Evolutionary conservation across 1,140 invertebrate species (phyloP).

Genomic region (Arion vulgaris): DNA sequence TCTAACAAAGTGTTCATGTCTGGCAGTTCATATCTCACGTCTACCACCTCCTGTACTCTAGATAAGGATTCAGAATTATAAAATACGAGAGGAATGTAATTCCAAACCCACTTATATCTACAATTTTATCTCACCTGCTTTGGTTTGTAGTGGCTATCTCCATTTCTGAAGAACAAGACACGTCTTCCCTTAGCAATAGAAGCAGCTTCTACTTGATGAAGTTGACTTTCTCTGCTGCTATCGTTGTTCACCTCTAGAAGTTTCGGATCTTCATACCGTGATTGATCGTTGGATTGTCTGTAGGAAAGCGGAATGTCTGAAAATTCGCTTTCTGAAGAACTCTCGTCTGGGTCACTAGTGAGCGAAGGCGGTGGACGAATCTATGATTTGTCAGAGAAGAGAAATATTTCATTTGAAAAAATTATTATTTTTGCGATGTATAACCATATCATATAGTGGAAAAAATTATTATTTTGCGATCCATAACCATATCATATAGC

Average conservation of each 20-base stretch:
- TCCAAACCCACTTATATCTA: too few relatives aligned
- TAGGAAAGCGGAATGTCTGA: neutral
- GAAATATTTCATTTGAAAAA: too few relatives aligned
- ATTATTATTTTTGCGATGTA: too few relatives aligned
- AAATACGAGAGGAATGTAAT: too few relatives aligned
- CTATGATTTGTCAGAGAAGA: neutral
- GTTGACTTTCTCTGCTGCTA: neutral
- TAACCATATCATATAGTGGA: too few relatives aligned
- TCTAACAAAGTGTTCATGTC: too few relatives aligned
- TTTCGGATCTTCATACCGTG: slow-evolving; percentile 23
- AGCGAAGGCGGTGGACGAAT: neutral
- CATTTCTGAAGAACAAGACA: slow-evolving; percentile 93
- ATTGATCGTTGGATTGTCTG: neutral
- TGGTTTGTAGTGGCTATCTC: slow-evolving; percentile 91
- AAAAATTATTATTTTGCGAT: too few relatives aligned
- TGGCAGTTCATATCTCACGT: too few relatives aligned
- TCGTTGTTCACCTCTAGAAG: slow-evolving; percentile 13
- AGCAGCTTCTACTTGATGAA: neutral
- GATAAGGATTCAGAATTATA: too few relatives aligned
- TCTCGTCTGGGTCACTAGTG: neutral
- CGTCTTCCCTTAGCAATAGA: slow-evolving; percentile 63
- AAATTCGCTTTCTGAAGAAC: slow-evolving; percentile 11
- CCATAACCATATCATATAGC: too few relatives aligned
- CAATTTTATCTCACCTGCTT: slow-evolving; percentile 85
- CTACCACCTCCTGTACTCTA: too few relatives aligned